A percentile compares a stretch with the other conserved stretches of the same genome.
These are phyloP conservation scores for Heliconius ethilla DNA, from an alignment of 2,888 invertebrate genomes.

Conservation along the genomic window DNA sequence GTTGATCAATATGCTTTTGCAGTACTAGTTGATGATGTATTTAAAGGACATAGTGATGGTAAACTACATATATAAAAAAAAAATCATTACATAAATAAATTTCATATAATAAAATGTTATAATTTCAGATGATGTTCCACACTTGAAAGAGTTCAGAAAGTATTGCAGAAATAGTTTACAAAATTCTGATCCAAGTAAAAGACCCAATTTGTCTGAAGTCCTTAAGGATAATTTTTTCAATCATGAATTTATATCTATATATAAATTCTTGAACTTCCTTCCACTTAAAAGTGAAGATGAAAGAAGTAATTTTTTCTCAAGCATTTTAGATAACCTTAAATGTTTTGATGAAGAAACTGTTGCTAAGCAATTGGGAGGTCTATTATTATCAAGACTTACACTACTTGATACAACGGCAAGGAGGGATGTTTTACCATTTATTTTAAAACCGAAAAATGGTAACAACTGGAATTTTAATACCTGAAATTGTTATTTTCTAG, in stretches of 20 bases:
- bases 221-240: slow-evolving; percentile 90
- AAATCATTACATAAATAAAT: not conserved
- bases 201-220: slow-evolving; percentile 86
- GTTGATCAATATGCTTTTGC: slow-evolving; percentile 91
- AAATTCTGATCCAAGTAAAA: slow-evolving; percentile 83
- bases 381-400: slow-evolving; percentile 91
- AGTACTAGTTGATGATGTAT: slow-evolving; percentile 87
- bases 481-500: not conserved
- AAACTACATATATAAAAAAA: slow-evolving; percentile 43
- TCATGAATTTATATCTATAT: slow-evolving; percentile 91
- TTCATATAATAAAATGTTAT: not conserved
- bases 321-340: slow-evolving; percentile 85
- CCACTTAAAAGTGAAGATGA: slow-evolving; percentile 90
- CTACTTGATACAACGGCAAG: slow-evolving; percentile 91
- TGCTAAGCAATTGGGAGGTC: slow-evolving; percentile 89
- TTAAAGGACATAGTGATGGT: slow-evolving; percentile 83
- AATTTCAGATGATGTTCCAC: slow-evolving; percentile 85
- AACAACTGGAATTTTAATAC: not conserved
- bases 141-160: slow-evolving; percentile 85
- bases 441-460: slow-evolving; percentile 88
- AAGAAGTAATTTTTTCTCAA: slow-evolving; percentile 89
- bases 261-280: slow-evolving; percentile 91
- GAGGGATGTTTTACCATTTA: slow-evolving; percentile 85
- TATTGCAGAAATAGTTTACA: slow-evolving; percentile 87
- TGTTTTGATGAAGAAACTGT: slow-evolving; percentile 90